Percentiles rank a stretch among this genome's conserved stretches.
phyloP scores from a whole-genome alignment of 2,797 vertebrate genomes.

The Sternarchorhynchus goeldii region DNA sequence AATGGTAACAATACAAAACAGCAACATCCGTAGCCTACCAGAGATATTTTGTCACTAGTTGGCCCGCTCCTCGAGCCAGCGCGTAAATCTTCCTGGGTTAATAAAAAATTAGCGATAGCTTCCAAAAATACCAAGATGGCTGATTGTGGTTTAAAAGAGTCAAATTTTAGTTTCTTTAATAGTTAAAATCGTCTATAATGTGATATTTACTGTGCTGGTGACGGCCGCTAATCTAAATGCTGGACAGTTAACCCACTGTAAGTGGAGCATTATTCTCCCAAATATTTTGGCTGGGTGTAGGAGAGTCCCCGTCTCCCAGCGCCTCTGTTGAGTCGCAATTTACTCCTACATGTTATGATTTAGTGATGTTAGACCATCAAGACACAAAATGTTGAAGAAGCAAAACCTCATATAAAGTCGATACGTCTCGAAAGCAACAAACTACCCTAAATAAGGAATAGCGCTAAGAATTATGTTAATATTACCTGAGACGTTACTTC shows the following conservation, averaged over 20 bases:
- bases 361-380: not conserved
- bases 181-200: not conserved
- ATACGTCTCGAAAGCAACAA: not conserved
- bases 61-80: conserved; percentile 19
- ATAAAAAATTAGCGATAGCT: conserved; percentile 43
- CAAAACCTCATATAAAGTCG: conserved; percentile 19
- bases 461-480: not conserved
- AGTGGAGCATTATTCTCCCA: conserved; percentile 26
- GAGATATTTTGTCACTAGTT: conserved; percentile 16
- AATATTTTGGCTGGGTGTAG: conserved; percentile 30
- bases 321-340: conserved; percentile 30
- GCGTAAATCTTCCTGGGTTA: conserved; percentile 29
- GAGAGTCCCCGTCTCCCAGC: conserved; percentile 32
- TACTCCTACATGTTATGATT: conserved; percentile 33
- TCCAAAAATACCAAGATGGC: conserved; percentile 33
- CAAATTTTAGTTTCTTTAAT: not conserved
- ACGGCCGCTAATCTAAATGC: not conserved
- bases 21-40: conserved; percentile 7
- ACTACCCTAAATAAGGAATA: not conserved
- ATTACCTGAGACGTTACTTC: conserved; percentile 46
- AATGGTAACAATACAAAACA: conserved; percentile 21
- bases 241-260: conserved; percentile 25
- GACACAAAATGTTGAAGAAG: not conserved
- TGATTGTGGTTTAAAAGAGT: conserved; percentile 14
- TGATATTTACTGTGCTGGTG: not conserved